Evolutionary conservation across 1,140 invertebrate genomes (phyloP), one percentile per base, ranked within the genome.

Genomic region (Papilio dardanus): DNA sequence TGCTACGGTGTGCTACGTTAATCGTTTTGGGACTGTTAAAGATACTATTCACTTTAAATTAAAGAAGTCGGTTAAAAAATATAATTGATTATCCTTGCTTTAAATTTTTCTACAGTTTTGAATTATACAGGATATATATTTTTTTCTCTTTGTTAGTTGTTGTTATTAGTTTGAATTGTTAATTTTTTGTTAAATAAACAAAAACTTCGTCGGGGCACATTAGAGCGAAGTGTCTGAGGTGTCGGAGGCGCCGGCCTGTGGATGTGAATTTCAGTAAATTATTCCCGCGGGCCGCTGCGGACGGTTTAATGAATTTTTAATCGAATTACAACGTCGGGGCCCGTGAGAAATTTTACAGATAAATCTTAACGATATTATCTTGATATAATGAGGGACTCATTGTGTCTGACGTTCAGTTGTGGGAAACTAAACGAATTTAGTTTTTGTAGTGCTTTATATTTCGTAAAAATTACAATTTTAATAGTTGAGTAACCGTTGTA

Each of bases 231-330:
- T 7, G 35, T 37, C 35, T 7, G 35, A 46, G 42, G 42, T 46
- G 42, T 46, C 42, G 42, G 83, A 88, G 84, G 85, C 88, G 90
- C 84, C 82, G 83, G 79, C 79, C 85, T 83, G 90, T 91, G 42
- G 42, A 46, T 46, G 92, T 92, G 91, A 90, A 93, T 88, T 86
- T 88, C 87, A 90, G 88, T 93, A 92, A 94, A 94, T 94, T 92
- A 94, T 93, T 93, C 92, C 92, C 92, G 82, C 77, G 87, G 85
- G 88, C 85, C 83, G 81, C 83, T 81, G 86, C 84, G 87, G 91
- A 84, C 86, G 87, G 87, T 86, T 91, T 90, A 92, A 93, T 94
- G 93, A 94, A 94, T 94, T 93, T 94, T 93, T 93, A 94, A 94
- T 93, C 90, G 88, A 92, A 93, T 94, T 92, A 93, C 85, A 84